phyloP scores from a whole-genome alignment of 2,113 vertebrate genomes.

The Heloderma charlesbogerti region DNA sequence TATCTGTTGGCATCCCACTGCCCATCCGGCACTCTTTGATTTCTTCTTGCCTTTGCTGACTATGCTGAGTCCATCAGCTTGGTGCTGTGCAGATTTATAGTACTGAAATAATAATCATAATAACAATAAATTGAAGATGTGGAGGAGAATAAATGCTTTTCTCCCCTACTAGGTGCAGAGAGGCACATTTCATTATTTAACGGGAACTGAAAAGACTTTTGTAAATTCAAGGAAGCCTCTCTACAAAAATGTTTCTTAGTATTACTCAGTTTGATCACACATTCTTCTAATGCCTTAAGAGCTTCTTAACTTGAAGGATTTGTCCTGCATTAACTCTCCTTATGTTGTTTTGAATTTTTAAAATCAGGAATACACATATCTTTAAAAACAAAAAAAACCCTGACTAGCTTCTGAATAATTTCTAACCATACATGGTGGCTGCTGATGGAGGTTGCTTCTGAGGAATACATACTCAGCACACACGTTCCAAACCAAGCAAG shows the following conservation, averaged over 20 bases:
- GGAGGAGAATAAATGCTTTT: constrained; percentile 22
- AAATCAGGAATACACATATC: neutral
- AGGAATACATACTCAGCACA: neutral
- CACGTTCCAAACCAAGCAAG: neutral
- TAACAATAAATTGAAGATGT: neutral
- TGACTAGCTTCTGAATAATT: neutral
- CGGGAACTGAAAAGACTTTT: constrained; percentile 7
- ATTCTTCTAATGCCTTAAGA: constrained; percentile 15
- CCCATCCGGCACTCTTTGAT: neutral
- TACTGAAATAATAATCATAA: neutral
- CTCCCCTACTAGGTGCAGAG: constrained; percentile 7
- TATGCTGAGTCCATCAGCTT: constrained; percentile 28
- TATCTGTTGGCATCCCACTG: too few relatives aligned
- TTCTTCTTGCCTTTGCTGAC: neutral
- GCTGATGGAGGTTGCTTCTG: neutral
- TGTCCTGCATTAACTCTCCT: neutral
- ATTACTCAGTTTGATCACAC: neutral
- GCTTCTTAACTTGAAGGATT: constrained; percentile 2
- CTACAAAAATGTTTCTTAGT: neutral
- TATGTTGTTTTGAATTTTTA: neutral
- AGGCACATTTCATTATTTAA: constrained; percentile 5
- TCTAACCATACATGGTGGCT: too few relatives aligned
- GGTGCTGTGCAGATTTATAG: neutral
- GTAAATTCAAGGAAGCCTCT: neutral
- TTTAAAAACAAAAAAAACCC: neutral